These are phyloP conservation scores for Philotrypesis tridentata DNA, from an alignment of 1,140 invertebrate genomes.

Conservation along the genomic window DNA sequence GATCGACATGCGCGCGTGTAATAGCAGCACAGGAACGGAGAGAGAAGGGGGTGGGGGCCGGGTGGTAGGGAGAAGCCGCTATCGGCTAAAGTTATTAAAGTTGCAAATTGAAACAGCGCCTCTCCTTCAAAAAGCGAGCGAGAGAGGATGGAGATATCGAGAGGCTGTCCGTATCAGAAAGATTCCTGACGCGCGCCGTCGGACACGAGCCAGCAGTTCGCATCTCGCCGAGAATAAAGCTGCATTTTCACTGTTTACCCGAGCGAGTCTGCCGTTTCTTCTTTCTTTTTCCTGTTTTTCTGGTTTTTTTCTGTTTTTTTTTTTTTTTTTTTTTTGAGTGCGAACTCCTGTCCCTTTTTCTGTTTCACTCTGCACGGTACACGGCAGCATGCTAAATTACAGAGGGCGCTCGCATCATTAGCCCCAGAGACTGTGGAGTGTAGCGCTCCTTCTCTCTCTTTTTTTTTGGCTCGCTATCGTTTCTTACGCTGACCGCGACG, in stretches of 20 bases:
- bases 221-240: background rate
- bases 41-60: background rate
- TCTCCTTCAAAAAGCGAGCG: too few relatives aligned
- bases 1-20: background rate
- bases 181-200: background rate
- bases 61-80: background rate
- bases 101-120: conserved; percentile 6
- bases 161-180: background rate
- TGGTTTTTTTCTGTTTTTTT: too few relatives aligned
- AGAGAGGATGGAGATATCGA: background rate
- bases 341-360: too few relatives aligned
- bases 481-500: background rate
- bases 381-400: background rate
- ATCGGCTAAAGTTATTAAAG: conserved; percentile 1
- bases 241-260: background rate
- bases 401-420: background rate
- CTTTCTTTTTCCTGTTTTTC: background rate
- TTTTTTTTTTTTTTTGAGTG: too few relatives aligned
- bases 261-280: background rate
- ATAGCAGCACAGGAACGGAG: background rate
- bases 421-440: background rate
- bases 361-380: too few relatives aligned
- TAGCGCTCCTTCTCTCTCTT: too few relatives aligned
- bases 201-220: background rate
- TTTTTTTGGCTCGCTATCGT: background rate